Evolutionary conservation across 1,140 invertebrate species (phyloP), one percentile per base, ranked within the genome.

Genomic region (Hycleus cichorii): DNA sequence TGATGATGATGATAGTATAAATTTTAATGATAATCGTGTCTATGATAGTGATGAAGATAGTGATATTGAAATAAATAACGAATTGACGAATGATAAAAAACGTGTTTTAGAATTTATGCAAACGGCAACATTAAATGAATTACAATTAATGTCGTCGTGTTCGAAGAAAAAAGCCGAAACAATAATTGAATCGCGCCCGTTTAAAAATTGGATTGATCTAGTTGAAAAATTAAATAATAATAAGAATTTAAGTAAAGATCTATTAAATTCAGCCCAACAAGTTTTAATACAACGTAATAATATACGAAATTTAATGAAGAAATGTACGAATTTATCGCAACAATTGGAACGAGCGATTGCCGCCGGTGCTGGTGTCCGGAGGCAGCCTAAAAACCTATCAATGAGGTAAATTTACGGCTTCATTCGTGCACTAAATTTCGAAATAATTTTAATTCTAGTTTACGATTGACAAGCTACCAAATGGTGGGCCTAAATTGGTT

Each of bases 401-500:
- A 64, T 75, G 1, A 76, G 75, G 82, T 85, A 69, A 68, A 67
- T 70, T 26, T 26, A 44, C 5, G 9, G 4, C n/a, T 10, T 47
- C 8, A 25, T 47, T 47, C 18, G 18, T 12, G 2, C 6, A 9
- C n/a, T 12, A 2, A 24, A 11, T 9, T 12, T 11, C 5, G n/a
- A 6, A 47, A 47, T 51, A 40, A 52, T 39, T 50, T 38, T 45
- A 51, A 67, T 38, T 69, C 60, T 67, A 84, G 84, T 39, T 76
- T 88, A 55, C 85, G 81, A 67, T 76, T 97, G 60, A 87, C 92
- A 4, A 82, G 85, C 11, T 97, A 97, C 75, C 95, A 97, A 77
- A 79, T 97, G 75, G 85, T 97, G 24, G 95, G 95, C 5, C 76
- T 98, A 0, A 97, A 97, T 73, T 98, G 95, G 95, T 75, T 98